Evolutionary conservation across 2,113 vertebrate genomes (phyloP).

Genomic region (Stegostoma tigrinum): DNA sequence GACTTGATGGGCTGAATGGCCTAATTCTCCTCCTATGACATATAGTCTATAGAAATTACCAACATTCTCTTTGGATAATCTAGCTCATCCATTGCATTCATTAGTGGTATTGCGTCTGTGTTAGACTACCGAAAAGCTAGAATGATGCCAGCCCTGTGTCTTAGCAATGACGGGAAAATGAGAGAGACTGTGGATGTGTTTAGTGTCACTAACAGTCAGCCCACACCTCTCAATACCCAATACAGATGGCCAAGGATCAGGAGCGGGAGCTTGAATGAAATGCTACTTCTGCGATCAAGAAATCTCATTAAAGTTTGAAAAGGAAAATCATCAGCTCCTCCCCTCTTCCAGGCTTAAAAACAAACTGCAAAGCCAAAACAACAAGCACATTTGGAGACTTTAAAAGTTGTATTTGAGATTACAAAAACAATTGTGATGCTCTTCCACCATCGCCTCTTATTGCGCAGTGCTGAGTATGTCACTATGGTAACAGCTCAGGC

Average conservation of each 20-base stretch:
- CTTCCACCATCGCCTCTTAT: background rate
- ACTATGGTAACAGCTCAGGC: conserved; percentile 14
- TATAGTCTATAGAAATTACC: background rate
- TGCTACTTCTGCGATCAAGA: background rate
- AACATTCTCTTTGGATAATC: background rate
- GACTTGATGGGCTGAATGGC: too few relatives aligned
- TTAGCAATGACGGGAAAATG: background rate
- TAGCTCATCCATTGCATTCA: background rate
- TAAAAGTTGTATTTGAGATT: background rate
- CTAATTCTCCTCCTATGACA: too few relatives aligned
- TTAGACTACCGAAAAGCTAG: background rate
- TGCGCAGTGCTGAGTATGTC: background rate
- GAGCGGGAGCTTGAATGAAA: background rate
- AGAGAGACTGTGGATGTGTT: background rate
- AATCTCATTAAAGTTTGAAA: background rate
- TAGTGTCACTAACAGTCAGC: background rate
- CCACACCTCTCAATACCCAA: background rate
- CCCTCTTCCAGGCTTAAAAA: too few relatives aligned
- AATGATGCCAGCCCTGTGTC: background rate
- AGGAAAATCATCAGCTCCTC: background rate
- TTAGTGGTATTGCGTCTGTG: background rate
- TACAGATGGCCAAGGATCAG: background rate
- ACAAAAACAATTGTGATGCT: background rate
- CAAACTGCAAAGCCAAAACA: background rate
- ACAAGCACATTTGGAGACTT: conserved; percentile 8